These are phyloP conservation scores for Cheiracanthium punctorium DNA, from an alignment of 2,888 invertebrate genomes.

Conservation along the genomic window DNA sequence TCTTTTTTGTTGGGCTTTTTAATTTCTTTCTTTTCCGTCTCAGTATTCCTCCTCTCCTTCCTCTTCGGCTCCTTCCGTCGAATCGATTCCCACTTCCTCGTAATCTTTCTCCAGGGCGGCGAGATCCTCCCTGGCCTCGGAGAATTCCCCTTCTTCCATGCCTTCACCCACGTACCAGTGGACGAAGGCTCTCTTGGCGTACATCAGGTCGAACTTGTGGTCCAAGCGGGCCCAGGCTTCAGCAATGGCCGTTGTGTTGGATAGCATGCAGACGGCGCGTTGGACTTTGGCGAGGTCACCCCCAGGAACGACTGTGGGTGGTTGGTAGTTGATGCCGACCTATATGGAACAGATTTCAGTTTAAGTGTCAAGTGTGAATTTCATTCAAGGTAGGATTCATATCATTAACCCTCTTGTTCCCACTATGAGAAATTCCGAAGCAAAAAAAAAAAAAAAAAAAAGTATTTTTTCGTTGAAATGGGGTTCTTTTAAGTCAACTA, in stretches of 20 bases:
- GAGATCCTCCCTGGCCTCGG: slow-evolving; percentile 79
- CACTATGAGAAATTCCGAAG: no score
- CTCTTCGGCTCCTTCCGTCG: slow-evolving; percentile 72
- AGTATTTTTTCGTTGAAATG: no score
- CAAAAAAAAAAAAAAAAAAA: no score
- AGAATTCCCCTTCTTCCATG: slow-evolving; percentile 76
- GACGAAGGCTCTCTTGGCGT: slow-evolving; percentile 88
- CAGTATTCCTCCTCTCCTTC: slow-evolving; percentile 69
- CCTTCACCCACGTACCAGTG: slow-evolving; percentile 83
- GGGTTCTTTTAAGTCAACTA: no score
- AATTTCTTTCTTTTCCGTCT: no score
- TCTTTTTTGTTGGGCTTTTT: background rate
- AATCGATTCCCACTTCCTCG: slow-evolving; percentile 75
- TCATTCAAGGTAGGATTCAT: no score
- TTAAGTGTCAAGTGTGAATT: no score
- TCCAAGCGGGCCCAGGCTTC: slow-evolving; percentile 89
- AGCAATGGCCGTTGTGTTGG: slow-evolving; percentile 92
- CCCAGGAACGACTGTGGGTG: slow-evolving; percentile 78
- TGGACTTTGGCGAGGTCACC: slow-evolving; percentile 78
- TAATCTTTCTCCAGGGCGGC: slow-evolving; percentile 77
- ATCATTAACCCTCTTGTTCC: no score
- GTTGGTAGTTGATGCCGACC: slow-evolving; percentile 89
- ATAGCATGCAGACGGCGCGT: slow-evolving; percentile 81
- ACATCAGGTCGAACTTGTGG: slow-evolving; percentile 88
- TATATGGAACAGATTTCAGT: slow-evolving; percentile 61